Evolutionary conservation across 2,888 invertebrate species (phyloP).

Genomic region (Nomada goodeniana): DNA sequence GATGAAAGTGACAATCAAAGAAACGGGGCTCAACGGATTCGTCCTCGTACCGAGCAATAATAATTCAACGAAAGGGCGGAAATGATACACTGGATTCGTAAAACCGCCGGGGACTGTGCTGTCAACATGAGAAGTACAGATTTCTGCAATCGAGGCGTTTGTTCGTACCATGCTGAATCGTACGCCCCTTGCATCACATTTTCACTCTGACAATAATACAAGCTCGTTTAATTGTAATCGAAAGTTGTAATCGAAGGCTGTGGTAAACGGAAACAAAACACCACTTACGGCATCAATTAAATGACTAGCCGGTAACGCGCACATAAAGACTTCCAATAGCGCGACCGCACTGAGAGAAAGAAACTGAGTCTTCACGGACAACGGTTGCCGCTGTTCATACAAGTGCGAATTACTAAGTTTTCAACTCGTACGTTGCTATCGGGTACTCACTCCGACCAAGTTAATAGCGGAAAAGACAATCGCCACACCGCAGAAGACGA

Average conservation of each 20-base stretch:
- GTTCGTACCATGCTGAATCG: conserved; percentile 42
- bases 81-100: conserved; percentile 58
- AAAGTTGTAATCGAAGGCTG: no score
- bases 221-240: background rate
- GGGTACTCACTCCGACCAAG: conserved; percentile 51
- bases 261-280: background rate
- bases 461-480: conserved; percentile 38
- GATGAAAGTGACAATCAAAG: no score
- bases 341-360: conserved; percentile 57
- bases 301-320: conserved; percentile 74
- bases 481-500: conserved; percentile 12
- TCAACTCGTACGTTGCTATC: background rate
- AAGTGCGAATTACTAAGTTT: background rate
- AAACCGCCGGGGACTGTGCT: conserved; percentile 57
- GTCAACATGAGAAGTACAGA: conserved; percentile 11
- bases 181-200: conserved; percentile 20
- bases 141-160: conserved; percentile 31
- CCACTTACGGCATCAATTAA: conserved; percentile 63
- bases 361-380: conserved; percentile 66
- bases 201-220: conserved; percentile 41
- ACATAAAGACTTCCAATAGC: conserved; percentile 68
- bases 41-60: conserved; percentile 51
- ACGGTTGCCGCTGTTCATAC: conserved; percentile 52
- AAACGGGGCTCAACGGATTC: no score
- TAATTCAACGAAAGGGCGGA: conserved; percentile 61